These are phyloP conservation scores for Oncorhynchus masou DNA, from an alignment of 2,113 vertebrate species.

Conservation along the genomic window DNA sequence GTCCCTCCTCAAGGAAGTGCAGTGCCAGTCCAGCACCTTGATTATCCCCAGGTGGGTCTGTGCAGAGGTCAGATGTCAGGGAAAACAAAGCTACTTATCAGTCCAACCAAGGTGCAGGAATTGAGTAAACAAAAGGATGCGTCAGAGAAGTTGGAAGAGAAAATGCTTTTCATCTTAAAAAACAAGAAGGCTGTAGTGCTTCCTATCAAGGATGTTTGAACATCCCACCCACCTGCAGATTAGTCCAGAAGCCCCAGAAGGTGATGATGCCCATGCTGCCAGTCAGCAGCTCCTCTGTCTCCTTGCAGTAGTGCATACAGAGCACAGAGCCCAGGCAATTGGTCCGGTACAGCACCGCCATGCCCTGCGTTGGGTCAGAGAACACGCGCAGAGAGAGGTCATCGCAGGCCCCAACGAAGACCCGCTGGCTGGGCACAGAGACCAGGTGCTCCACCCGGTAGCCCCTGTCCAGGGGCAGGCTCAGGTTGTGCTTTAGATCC, in stretches of 20 bases:
- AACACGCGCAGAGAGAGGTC: conserved; percentile 63
- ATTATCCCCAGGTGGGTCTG: conserved; percentile 36
- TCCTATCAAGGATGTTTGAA: no score
- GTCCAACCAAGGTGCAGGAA: background rate
- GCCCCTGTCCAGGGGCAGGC: conserved; percentile 34
- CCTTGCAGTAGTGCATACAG: conserved; percentile 61
- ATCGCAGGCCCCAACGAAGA: conserved; percentile 58
- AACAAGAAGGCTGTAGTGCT: no score
- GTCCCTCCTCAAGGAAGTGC: conserved; percentile 28
- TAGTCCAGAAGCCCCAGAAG: conserved; percentile 54
- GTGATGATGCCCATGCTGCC: conserved; percentile 54
- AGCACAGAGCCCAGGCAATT: conserved; percentile 54
- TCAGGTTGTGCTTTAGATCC: conserved; percentile 28
- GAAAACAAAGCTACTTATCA: background rate
- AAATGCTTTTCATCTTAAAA: no score
- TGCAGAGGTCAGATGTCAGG: background rate
- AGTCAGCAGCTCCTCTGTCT: conserved; percentile 55
- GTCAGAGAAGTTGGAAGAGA: no score
- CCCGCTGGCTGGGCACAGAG: conserved; percentile 41
- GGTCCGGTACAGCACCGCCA: conserved; percentile 30
- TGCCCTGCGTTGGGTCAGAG: conserved; percentile 56
- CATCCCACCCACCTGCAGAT: background rate
- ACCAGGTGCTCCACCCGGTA: conserved; percentile 43
- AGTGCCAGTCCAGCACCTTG: conserved; percentile 13
- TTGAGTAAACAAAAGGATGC: no score